phyloP scores from a whole-genome alignment of 2,113 vertebrate genomes.

The Phalacrocorax pelagicus region DNA sequence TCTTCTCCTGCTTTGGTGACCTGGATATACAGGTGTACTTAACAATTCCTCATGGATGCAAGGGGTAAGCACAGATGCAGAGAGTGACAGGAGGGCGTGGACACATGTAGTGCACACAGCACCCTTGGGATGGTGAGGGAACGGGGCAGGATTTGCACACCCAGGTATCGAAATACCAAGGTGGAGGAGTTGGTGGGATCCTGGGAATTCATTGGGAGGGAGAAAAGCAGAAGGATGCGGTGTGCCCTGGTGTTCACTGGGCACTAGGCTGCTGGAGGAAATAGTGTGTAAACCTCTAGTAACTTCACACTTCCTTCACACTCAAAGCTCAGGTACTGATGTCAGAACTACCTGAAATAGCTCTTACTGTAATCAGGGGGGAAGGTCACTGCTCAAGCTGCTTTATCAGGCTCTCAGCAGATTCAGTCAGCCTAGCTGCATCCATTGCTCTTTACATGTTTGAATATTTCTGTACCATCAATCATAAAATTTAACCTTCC shows the following conservation, averaged over 20 bases:
- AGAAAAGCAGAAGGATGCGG: background rate
- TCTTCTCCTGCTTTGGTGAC: background rate
- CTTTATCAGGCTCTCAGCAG: background rate
- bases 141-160: background rate
- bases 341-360: background rate
- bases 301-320: background rate
- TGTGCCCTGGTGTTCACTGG: background rate
- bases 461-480: background rate
- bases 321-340: background rate
- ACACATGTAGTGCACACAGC: background rate
- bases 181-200: background rate
- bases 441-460: background rate
- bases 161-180: background rate
- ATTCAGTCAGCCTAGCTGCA: background rate
- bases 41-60: background rate
- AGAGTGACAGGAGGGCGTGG: rapidly evolving
- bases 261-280: background rate
- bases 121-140: background rate
- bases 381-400: background rate
- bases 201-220: background rate
- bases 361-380: background rate
- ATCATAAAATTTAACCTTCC: background rate
- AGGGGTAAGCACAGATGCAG: rapidly evolving
- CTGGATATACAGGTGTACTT: rapidly evolving
- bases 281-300: background rate